Evolutionary conservation across 2,888 invertebrate genomes (phyloP).

Genomic region (Pseudolycoriella hygida): DNA sequence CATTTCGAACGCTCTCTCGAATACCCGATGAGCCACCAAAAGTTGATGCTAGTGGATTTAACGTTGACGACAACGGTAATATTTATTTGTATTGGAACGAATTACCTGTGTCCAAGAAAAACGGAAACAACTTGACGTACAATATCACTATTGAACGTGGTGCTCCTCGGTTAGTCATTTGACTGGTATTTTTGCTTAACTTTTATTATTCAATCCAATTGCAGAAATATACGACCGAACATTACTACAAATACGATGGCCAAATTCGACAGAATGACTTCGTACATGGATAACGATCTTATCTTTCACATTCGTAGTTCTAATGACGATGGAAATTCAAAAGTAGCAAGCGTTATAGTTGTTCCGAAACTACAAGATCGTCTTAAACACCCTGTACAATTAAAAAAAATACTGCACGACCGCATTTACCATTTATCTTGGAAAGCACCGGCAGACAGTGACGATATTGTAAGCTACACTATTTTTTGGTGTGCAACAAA

Average conservation of each 20-base stretch:
- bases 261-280: constrained; percentile 5
- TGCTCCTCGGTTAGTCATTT: neutral
- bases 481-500: constrained; percentile 51
- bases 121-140: constrained; percentile 54
- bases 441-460: constrained; percentile 33
- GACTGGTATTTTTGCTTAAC: too few relatives aligned
- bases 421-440: constrained; percentile 52
- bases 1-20: constrained; percentile 32
- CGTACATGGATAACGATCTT: constrained; percentile 1
- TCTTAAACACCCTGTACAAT: constrained; percentile 32
- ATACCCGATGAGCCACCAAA: constrained; percentile 44
- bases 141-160: constrained; percentile 10
- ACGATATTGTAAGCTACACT: constrained; percentile 33
- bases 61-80: constrained; percentile 17
- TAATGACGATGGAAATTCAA: constrained; percentile 42
- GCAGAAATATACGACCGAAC: neutral
- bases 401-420: constrained; percentile 49
- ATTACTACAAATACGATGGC: neutral
- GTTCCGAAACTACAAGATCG: constrained; percentile 30
- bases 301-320: constrained; percentile 37
- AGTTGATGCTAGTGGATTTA: constrained; percentile 49
- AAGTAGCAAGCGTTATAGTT: constrained; percentile 35
- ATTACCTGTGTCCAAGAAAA: constrained; percentile 41
- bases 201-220: too few relatives aligned
- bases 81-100: constrained; percentile 48